Conservation (phyloP, 2,888 invertebrate species). For the Graphium colonna region DNA sequence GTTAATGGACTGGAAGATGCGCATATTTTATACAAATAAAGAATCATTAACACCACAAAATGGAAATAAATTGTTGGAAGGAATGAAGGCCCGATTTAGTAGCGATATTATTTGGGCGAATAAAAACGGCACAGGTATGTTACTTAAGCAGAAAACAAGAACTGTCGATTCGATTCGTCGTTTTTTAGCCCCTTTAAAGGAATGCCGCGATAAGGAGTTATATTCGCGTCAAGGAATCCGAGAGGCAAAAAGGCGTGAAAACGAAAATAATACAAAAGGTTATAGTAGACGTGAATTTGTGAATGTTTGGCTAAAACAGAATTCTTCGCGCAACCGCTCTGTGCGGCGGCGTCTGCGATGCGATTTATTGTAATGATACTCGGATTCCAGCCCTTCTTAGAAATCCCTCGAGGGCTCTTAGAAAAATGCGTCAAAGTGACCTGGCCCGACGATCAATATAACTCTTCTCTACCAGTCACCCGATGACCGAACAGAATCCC, state of each 20-base stretch:
- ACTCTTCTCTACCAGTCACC: constrained; percentile 39
- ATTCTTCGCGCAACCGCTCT: constrained; percentile 78
- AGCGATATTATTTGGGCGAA: constrained; percentile 50
- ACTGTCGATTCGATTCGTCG: constrained; percentile 55
- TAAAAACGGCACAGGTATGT: constrained; percentile 56
- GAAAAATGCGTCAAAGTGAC: constrained; percentile 52
- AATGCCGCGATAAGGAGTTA: constrained; percentile 78
- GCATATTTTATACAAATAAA: constrained; percentile 6
- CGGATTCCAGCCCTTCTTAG: constrained; percentile 66
- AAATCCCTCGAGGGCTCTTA: constrained; percentile 64
- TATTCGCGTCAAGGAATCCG: constrained; percentile 76
- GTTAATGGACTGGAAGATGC: not conserved
- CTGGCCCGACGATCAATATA: constrained; percentile 37
- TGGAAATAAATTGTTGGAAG: constrained; percentile 26
- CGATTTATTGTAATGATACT: constrained; percentile 76
- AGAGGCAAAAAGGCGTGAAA: constrained; percentile 77
- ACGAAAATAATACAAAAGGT: constrained; percentile 77
- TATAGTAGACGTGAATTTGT: constrained; percentile 78
- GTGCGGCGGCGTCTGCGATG: constrained; percentile 74
- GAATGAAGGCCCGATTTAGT: constrained; percentile 32
- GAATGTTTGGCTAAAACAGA: constrained; percentile 78
- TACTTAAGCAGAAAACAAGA: constrained; percentile 67
- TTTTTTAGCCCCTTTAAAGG: constrained; percentile 72
- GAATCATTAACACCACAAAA: constrained; percentile 8
- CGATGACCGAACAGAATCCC: constrained; percentile 3